phyloP scores from a whole-genome alignment of 2,888 invertebrate species.

The Stenoptilia bipunctidactyla region DNA sequence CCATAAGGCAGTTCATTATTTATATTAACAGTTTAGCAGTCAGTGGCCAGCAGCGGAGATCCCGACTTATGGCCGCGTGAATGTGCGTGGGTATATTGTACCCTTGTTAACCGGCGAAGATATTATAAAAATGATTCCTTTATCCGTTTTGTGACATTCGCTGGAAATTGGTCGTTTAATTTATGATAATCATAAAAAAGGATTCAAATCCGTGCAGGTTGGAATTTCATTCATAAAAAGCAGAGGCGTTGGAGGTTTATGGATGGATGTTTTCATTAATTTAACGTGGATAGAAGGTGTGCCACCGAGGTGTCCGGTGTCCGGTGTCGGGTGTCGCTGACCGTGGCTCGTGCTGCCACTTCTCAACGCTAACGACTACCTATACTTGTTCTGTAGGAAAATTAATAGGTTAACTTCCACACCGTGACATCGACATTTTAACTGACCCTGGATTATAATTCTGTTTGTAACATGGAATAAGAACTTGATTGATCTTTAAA shows the following conservation, averaged over 20 bases:
- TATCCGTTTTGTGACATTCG: constrained; percentile 67
- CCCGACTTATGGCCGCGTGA: constrained; percentile 64
- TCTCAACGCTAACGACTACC: constrained; percentile 27
- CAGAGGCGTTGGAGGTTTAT: constrained; percentile 70
- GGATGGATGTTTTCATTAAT: constrained; percentile 70
- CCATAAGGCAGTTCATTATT: constrained; percentile 70
- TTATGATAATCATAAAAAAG: constrained; percentile 68
- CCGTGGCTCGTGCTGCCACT: constrained; percentile 48
- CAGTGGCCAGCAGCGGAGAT: constrained; percentile 54
- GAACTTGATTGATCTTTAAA: neutral
- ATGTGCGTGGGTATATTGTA: constrained; percentile 70
- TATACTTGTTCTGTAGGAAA: neutral
- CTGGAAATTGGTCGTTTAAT: constrained; percentile 68
- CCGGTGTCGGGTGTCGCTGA: constrained; percentile 48
- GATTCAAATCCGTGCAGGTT: constrained; percentile 59
- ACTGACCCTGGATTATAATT: neutral
- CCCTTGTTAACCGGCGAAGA: constrained; percentile 69
- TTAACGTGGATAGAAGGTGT: constrained; percentile 52
- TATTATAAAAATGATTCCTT: constrained; percentile 71
- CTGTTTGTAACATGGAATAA: neutral
- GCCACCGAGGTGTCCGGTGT: constrained; percentile 55
- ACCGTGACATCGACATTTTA: too few relatives aligned
- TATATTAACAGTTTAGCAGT: constrained; percentile 71
- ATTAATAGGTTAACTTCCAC: neutral
- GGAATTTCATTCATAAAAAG: constrained; percentile 73